Evolutionary conservation across 2,113 vertebrate species (phyloP).

Genomic region (Phyllostomus hastatus): DNA sequence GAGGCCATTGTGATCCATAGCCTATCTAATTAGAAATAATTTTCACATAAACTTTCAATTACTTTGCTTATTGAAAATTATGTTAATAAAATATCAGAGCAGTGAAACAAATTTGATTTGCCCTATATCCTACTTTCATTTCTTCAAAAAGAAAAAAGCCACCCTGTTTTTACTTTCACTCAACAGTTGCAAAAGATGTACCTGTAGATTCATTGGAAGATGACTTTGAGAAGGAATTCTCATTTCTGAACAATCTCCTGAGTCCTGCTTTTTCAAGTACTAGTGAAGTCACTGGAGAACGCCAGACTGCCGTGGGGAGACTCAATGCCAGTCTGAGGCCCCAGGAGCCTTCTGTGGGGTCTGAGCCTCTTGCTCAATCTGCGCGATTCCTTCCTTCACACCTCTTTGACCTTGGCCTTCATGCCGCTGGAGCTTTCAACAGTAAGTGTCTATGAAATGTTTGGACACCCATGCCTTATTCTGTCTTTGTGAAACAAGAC

Average conservation of each 20-base stretch:
- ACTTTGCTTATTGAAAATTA: not conserved
- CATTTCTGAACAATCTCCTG: conserved; percentile 86
- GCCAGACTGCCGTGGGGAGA: conserved; percentile 81
- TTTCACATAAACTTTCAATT: not conserved
- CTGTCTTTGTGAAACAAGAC: not conserved
- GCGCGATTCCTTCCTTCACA: conserved; percentile 88
- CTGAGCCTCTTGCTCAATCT: conserved; percentile 76
- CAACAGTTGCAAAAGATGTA: conserved; percentile 60
- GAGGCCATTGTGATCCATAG: conserved; percentile 12
- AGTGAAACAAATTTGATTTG: not conserved
- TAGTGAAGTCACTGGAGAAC: conserved; percentile 79
- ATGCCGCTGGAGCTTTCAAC: conserved; percentile 77
- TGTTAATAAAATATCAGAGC: not conserved
- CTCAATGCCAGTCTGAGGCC: conserved; percentile 59
- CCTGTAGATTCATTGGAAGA: conserved; percentile 75
- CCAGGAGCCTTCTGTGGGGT: not conserved
- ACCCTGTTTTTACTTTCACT: conserved; percentile 42
- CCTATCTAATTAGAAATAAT: conserved; percentile 18
- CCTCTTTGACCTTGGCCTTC: conserved; percentile 88
- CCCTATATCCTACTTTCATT: not conserved
- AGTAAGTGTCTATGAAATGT: conserved; percentile 50
- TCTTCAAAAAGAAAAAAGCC: conserved; percentile 64
- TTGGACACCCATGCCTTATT: not conserved
- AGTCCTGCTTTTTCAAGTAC: conserved; percentile 75
- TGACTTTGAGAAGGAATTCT: conserved; percentile 84